Percentiles rank a stretch among this genome's conserved stretches.
Conservation (phyloP, 2,797 vertebrate genomes). For the Falco concolor region DNA sequence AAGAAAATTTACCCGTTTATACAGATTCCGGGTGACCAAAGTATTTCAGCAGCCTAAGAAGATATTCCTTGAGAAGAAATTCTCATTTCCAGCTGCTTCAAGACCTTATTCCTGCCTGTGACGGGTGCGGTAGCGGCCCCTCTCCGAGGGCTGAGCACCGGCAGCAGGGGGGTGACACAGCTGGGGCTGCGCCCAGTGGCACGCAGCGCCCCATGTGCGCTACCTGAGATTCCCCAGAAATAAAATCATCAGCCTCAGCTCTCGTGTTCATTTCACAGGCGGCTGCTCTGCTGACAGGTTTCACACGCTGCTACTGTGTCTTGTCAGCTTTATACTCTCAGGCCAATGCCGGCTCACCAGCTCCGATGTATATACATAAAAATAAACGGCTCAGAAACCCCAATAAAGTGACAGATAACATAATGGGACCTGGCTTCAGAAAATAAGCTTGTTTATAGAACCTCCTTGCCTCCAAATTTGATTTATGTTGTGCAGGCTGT, state of each 20-base stretch:
- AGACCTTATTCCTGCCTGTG: not conserved
- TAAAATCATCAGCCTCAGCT: constrained; percentile 40
- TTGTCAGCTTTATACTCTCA: constrained; percentile 74
- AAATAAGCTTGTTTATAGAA: constrained; percentile 66
- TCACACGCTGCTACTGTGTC: constrained; percentile 67
- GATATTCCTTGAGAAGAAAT: not conserved
- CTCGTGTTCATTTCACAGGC: constrained; percentile 81
- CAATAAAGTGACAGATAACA: constrained; percentile 55
- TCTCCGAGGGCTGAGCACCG: not conserved
- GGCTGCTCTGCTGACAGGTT: constrained; percentile 76
- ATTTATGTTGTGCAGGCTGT: not conserved
- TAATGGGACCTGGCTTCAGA: constrained; percentile 42
- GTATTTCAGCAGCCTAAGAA: not conserved
- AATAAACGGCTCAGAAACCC: constrained; percentile 71
- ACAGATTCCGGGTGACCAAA: not conserved
- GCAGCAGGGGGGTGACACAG: rapidly evolving
- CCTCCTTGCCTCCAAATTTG: constrained; percentile 25
- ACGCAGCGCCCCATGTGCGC: not conserved
- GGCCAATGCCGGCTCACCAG: constrained; percentile 51
- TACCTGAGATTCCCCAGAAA: constrained; percentile 68
- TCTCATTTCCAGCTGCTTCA: not conserved
- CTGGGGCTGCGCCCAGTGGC: not conserved
- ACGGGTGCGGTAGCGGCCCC: rapidly evolving
- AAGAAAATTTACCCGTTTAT: not conserved
- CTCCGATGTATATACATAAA: constrained; percentile 65